Percentiles rank a stretch among this genome's conserved stretches.
Conservation (phyloP, 2,797 vertebrate genomes). For the Amblyraja radiata region DNA sequence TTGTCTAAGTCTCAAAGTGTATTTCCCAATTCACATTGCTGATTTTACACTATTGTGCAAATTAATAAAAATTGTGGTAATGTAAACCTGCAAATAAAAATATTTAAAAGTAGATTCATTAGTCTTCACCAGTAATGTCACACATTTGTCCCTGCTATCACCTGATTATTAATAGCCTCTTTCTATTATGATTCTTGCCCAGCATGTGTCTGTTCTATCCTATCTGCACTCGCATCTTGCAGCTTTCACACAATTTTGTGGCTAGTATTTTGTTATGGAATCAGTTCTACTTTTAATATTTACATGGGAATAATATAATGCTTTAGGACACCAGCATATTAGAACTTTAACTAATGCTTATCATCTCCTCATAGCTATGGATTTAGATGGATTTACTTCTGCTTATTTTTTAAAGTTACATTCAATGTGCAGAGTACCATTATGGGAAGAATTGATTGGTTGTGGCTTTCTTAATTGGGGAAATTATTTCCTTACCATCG, state of each 20-base stretch:
- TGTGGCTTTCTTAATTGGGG: background rate
- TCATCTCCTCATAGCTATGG: background rate
- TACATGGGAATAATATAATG: background rate
- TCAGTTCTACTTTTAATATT: slow-evolving; percentile 6
- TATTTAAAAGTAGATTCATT: slow-evolving; percentile 1
- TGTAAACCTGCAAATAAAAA: background rate
- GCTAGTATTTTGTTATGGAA: background rate
- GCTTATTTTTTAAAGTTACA: background rate
- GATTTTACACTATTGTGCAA: background rate
- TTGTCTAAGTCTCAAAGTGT: too few species aligned
- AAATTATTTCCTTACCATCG: background rate
- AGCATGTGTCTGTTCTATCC: too few species aligned
- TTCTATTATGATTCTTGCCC: too few species aligned
- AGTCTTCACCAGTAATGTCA: too few species aligned
- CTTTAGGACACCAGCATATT: background rate
- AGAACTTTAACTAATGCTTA: background rate
- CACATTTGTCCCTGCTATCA: too few species aligned
- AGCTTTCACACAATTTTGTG: background rate
- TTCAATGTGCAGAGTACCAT: background rate
- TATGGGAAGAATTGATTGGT: too few species aligned
- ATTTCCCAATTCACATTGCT: background rate
- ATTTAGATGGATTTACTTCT: background rate
- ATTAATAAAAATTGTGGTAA: background rate
- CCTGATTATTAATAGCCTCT: too few species aligned
- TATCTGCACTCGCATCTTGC: too few species aligned